Conservation (phyloP, 2,797 vertebrate genomes). For the Mus caroli region DNA sequence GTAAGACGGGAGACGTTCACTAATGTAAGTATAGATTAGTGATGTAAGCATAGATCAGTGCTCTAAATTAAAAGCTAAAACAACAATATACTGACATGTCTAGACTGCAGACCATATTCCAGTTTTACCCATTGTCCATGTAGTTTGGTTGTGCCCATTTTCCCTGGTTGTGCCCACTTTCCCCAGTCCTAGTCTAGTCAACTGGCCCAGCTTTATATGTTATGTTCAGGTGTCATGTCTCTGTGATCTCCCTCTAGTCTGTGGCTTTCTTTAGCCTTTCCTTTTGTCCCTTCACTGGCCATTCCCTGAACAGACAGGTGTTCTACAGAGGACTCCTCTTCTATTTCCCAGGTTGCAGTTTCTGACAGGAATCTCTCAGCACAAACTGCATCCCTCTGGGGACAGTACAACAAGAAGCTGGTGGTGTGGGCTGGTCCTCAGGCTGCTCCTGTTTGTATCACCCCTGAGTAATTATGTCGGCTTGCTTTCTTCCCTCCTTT, state of each 20-base stretch:
- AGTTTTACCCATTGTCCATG: neutral
- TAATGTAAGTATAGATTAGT: neutral
- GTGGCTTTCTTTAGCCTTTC: neutral
- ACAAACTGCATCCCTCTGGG: neutral
- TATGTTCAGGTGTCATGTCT: neutral
- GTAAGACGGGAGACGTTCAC: neutral
- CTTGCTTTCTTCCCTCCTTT: neutral
- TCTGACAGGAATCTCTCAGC: neutral
- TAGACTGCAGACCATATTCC: neutral
- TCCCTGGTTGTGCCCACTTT: neutral
- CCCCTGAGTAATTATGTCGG: neutral
- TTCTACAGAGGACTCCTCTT: neutral
- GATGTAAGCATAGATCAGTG: neutral
- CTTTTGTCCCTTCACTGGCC: neutral
- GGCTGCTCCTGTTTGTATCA: neutral
- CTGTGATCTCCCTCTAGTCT: neutral
- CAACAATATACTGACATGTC: neutral
- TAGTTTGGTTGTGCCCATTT: neutral
- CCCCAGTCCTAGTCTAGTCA: no score
- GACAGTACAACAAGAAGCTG: fast-evolving
- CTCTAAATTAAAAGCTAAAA: neutral
- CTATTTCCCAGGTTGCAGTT: neutral
- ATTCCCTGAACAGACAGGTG: neutral
- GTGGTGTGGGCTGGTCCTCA: fast-evolving
- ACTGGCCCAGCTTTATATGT: neutral